Conservation (phyloP, 1,140 invertebrate genomes). For the Leptinotarsa texana region DNA sequence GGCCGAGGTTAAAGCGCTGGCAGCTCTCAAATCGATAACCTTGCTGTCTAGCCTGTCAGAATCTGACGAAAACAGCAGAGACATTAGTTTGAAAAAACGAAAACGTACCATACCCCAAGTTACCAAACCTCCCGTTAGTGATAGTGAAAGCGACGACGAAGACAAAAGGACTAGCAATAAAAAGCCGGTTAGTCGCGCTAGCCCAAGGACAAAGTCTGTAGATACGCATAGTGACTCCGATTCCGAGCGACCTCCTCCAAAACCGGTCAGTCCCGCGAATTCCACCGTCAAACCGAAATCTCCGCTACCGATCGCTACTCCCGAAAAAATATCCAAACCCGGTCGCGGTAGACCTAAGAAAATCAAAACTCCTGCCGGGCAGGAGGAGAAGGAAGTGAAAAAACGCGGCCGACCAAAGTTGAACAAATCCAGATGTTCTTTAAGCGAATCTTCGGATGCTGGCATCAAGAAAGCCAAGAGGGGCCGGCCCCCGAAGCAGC, state of each 20-base stretch:
- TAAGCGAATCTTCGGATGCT: conserved; percentile 34
- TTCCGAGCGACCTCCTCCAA: conserved; percentile 24
- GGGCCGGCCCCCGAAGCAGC: conserved; percentile 37
- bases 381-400: conserved; percentile 29
- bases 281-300: conserved; percentile 14
- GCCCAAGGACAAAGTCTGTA: conserved; percentile 46
- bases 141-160: conserved; percentile 48
- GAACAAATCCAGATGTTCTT: conserved; percentile 28
- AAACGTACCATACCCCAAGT: conserved; percentile 36
- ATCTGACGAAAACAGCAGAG: conserved; percentile 38
- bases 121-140: conserved; percentile 32
- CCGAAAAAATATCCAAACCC: conserved; percentile 32
- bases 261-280: background rate
- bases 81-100: conserved; percentile 28
- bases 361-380: conserved; percentile 50
- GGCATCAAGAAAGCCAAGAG: conserved; percentile 34
- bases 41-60: conserved; percentile 52
- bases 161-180: conserved; percentile 39
- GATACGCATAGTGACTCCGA: conserved; percentile 48
- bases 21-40: conserved; percentile 33
- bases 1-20: conserved; percentile 52
- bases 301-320: conserved; percentile 9
- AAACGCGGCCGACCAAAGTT: conserved; percentile 54
- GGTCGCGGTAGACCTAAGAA: conserved; percentile 53
- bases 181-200: conserved; percentile 46